phyloP scores from a whole-genome alignment of 2,113 vertebrate species.

The Clupea harengus region DNA sequence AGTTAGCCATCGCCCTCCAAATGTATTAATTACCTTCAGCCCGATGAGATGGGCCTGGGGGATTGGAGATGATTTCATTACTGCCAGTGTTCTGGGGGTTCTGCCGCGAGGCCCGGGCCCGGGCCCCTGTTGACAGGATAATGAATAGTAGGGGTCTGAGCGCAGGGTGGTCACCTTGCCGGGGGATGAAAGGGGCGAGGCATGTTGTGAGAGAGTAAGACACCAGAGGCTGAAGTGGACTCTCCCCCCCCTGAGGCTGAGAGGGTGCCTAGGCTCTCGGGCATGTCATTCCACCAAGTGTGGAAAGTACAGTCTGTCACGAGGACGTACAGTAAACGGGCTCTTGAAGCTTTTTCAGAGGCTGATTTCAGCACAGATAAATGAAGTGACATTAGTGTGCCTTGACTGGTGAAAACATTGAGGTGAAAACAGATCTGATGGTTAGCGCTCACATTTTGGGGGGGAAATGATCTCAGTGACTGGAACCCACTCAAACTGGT shows the following conservation, averaged over 20 bases:
- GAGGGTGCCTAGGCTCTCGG: conserved; percentile 21
- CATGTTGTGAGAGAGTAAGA: conserved; percentile 41
- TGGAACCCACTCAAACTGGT: not conserved
- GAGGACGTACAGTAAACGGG: not conserved
- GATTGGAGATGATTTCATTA: conserved; percentile 98
- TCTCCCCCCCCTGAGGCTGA: not conserved
- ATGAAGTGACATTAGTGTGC: not conserved
- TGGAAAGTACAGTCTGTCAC: not conserved
- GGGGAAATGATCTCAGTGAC: no score
- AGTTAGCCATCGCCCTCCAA: conserved; percentile 84
- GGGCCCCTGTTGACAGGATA: conserved; percentile 81
- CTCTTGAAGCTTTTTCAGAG: not conserved
- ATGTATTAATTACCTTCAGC: conserved; percentile 99
- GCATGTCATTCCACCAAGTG: not conserved
- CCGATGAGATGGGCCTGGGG: conserved; percentile 88
- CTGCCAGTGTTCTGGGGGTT: conserved; percentile 81
- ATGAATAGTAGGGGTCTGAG: conserved; percentile 79
- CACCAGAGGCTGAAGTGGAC: conserved; percentile 51
- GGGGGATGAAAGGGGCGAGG: conserved; percentile 52
- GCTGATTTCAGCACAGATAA: no score
- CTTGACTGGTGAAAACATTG: no score
- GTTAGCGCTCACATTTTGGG: no score
- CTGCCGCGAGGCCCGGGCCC: conserved; percentile 66
- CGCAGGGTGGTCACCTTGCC: conserved; percentile 86
- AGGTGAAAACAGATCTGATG: not conserved